Conservation (phyloP, 2,888 invertebrate species). For the Aspidapion aeneum region DNA sequence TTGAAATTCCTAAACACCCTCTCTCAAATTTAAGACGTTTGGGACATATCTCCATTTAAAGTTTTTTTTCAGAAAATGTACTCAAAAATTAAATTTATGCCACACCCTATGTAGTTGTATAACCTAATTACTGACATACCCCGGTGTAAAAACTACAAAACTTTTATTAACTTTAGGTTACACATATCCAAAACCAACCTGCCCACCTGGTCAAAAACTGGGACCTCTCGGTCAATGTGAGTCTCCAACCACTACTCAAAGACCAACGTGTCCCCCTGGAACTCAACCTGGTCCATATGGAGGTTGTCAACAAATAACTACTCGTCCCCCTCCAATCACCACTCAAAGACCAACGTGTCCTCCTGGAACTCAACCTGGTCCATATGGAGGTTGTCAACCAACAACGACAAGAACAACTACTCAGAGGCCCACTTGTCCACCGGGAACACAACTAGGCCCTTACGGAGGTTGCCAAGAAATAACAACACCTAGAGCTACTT, state of each 20-base stretch:
- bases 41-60: too few species aligned
- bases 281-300: constrained; percentile 19
- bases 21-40: too few species aligned
- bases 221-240: constrained; percentile 15
- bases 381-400: constrained; percentile 2
- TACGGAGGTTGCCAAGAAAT: constrained; percentile 30
- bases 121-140: too few species aligned
- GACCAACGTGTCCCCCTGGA: constrained; percentile 24
- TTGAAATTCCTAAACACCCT: too few species aligned
- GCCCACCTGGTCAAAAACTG: constrained; percentile 17
- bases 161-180: too few species aligned
- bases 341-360: constrained; percentile 15
- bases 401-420: neutral
- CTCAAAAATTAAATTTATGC: too few species aligned
- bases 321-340: constrained; percentile 9
- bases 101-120: too few species aligned
- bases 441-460: constrained; percentile 18
- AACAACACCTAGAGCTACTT: constrained; percentile 15
- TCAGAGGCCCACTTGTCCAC: constrained; percentile 9
- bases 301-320: constrained; percentile 15
- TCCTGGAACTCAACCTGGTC: constrained; percentile 14
- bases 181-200: constrained; percentile 14
- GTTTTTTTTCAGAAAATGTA: too few species aligned
- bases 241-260: constrained; percentile 8
- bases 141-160: too few species aligned